Base-by-base conservation (phyloP, 1,140 invertebrate genomes). In the Drosophila neocordata region DNA sequence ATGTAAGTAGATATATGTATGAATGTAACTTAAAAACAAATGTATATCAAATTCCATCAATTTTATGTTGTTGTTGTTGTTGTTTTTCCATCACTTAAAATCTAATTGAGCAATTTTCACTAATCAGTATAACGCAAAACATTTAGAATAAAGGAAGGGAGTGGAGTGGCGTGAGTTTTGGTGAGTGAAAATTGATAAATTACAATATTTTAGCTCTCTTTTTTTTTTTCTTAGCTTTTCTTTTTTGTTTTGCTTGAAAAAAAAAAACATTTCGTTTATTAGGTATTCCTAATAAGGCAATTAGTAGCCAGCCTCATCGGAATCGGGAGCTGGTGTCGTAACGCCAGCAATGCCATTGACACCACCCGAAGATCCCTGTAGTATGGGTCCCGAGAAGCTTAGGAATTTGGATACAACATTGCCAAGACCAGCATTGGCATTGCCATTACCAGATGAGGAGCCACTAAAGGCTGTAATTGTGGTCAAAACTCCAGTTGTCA, bases 401-500 rank as follows among this genome's bases (percentile, higher is more conserved):
- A 92, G 67, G 65, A 92, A 84, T 61, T 92, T 91, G 61, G 91
- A 91, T 4, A 92, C 80, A 44, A 92, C 74, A 62, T 90, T 88
- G 53, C 91, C 91, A n/a, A 92, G 57, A 2, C 91, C 91, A 31
- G 80, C 90, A 58, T 91, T 91, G 20, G 79, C 75, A 62, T 79
- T 88, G 48, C 90, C 92, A 69, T 78, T 91, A 63, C 91, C 92
- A 51, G 92, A 83, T 6, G 81, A 89, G 31, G 81, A 80, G 41
- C 85, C 83, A 52, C 89, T 90, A n/a, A 90, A 90, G 5, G 77
- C 76, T 12, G 93, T 92, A 15, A 91, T 90, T 11, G 90, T 91
- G 63, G 92, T 92, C 20, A 92, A 84, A 2, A 92, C 92, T 2
- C 93, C 92, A 22, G 93, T 93, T 20, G 93, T 94, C 12, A 94